phyloP scores from a whole-genome alignment of 2,888 invertebrate species.

The Microctonus brassicae region DNA sequence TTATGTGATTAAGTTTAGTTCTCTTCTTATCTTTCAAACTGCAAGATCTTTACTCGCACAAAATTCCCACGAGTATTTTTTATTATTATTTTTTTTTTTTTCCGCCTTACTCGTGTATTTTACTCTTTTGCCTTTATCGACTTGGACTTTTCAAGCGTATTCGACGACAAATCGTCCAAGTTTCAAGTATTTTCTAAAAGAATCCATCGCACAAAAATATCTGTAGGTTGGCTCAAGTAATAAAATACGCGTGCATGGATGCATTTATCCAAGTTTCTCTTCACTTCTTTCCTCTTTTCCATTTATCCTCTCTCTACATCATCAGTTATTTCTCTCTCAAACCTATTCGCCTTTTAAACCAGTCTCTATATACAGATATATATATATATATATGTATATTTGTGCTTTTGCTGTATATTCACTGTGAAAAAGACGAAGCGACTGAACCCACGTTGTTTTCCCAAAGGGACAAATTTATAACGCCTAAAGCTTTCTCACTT shows the following conservation, averaged over 20 bases:
- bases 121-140: conserved; percentile 46
- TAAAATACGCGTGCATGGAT: conserved; percentile 64
- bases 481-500: neutral
- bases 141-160: conserved; percentile 49
- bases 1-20: conserved; percentile 59
- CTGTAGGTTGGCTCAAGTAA: conserved; percentile 41
- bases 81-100: too few species aligned
- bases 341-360: too few species aligned
- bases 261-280: conserved; percentile 54
- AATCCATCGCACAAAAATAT: conserved; percentile 49
- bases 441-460: conserved; percentile 36
- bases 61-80: conserved; percentile 9
- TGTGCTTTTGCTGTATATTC: neutral
- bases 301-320: too few species aligned
- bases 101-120: too few species aligned
- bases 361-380: too few species aligned
- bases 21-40: conserved; percentile 28
- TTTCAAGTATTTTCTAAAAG: conserved; percentile 63
- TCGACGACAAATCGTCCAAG: conserved; percentile 61
- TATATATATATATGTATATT: too few species aligned
- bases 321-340: too few species aligned
- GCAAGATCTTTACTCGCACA: conserved; percentile 32
- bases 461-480: conserved; percentile 41
- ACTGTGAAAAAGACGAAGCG: conserved; percentile 8
- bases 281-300: neutral